phyloP scores from a whole-genome alignment of 92 coral and sea anemone species.

The Anthopleura xanthogrammica region DNA sequence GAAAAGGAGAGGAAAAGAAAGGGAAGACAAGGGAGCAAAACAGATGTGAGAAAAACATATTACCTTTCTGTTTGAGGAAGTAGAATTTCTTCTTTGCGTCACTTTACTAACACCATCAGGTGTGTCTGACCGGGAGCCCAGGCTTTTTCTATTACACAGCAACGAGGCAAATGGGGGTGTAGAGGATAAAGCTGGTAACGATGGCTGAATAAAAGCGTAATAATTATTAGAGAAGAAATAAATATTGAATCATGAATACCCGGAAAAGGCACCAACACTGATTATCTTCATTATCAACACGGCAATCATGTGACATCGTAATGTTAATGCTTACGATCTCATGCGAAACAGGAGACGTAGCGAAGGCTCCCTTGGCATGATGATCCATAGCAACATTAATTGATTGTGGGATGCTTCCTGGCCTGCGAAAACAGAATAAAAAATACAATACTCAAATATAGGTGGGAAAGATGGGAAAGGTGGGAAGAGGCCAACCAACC shows the following conservation, averaged over 20 bases:
- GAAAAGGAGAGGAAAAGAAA: too few relatives aligned
- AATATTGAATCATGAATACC: not conserved
- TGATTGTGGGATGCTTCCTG: conserved; percentile 27
- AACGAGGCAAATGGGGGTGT: conserved; percentile 96
- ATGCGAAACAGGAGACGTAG: conserved; percentile 49
- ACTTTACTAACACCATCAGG: conserved; percentile 28
- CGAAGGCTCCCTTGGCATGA: conserved; percentile 85
- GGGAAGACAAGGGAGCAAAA: not conserved
- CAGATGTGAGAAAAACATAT: not conserved
- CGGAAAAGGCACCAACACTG: not conserved
- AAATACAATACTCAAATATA: not conserved
- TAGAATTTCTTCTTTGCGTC: conserved; percentile 9
- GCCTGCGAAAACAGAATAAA: not conserved
- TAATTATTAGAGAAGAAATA: not conserved
- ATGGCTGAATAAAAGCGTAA: conserved; percentile 25
- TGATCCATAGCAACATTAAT: conserved; percentile 27
- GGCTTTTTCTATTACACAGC: conserved; percentile 46
- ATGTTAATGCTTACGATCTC: conserved; percentile 53
- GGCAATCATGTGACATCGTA: too few relatives aligned
- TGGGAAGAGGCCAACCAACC: not conserved
- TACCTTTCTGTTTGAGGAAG: conserved; percentile 49
- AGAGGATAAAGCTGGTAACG: conserved; percentile 78
- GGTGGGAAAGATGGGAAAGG: not conserved
- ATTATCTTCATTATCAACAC: not conserved
- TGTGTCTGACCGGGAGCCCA: conserved; percentile 35